Percentiles rank a stretch among this genome's conserved stretches.
Conservation (phyloP, 2,113 vertebrate species). For the Lichenostomus cassidix region DNA sequence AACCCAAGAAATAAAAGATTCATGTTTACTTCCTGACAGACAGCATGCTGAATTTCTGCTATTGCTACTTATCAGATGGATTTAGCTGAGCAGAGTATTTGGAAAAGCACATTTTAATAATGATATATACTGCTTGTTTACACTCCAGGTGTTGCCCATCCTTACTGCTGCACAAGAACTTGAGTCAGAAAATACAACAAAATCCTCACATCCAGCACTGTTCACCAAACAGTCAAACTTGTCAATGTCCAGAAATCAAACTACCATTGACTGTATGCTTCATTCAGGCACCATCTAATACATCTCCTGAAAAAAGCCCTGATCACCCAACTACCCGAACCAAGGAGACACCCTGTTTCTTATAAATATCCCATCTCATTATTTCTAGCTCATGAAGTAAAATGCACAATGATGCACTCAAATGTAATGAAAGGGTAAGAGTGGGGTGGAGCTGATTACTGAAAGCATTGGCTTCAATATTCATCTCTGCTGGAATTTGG, state of each 20-base stretch:
- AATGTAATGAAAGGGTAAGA: neutral
- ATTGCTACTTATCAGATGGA: neutral
- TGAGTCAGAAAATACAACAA: neutral
- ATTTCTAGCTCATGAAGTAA: neutral
- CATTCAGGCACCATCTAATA: neutral
- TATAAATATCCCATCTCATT: neutral
- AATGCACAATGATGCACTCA: neutral
- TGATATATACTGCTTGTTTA: neutral
- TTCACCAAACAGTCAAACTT: neutral
- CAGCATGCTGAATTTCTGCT: neutral
- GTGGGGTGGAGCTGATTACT: neutral
- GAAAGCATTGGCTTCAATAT: neutral
- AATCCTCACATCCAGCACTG: neutral
- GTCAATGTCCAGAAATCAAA: fast-evolving
- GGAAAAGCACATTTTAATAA: neutral
- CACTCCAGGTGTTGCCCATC: neutral
- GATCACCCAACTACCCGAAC: neutral
- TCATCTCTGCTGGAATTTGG: neutral
- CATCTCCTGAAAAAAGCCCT: neutral
- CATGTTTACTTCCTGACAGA: neutral
- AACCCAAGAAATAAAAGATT: neutral
- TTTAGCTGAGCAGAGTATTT: neutral
- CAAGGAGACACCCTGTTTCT: neutral
- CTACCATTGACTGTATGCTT: neutral
- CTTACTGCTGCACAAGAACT: neutral